Evolutionary conservation across 2,888 invertebrate genomes (phyloP), one percentile per base, ranked within the genome.

Genomic region (Andrena minutula): DNA sequence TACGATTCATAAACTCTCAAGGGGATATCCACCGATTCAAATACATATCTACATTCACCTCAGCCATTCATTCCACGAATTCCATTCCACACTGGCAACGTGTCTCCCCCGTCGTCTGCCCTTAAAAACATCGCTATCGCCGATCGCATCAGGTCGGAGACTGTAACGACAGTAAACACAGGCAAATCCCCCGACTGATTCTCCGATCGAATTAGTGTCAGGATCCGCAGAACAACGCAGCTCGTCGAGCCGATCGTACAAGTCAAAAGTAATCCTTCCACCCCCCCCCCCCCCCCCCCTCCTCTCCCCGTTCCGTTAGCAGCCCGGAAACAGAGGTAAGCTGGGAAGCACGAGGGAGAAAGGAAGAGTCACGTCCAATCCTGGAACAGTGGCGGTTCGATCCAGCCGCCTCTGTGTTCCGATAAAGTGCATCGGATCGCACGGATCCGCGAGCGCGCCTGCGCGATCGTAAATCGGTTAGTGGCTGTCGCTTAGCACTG

Each of bases 391-490:
- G 71, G 71, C 6, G 23, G 47, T 75, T 80, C 79, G 83, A 82
- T 68, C 71, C 77, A 12, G 61, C 60, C 7, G 51, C 56, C 56
- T 26, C 53, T 49, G 76, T 81, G 80, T 85, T 85, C 81, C 85
- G 72, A 56, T 72, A 78, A 85, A 77, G 82, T 83, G 76, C 82
- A 80, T 65, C 85, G 79, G 77, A 74, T 70, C 73, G 74, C 72
- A 66, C 69, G 76, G 41, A 82, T 82, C 64, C 71, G 68, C 65
- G 71, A 79, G 76, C 65, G 74, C 86, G 86, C 82, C 70, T 84
- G 88, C 85, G 85, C 88, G 88, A 88, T 87, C 88, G 83, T 88
- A 88, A 88, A 88, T 88, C 88, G 88, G 87, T 87, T 88, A 88
- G 87, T 83, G 85, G 85, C 87, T 85, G 87, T 88, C 87, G 87